Conservation (phyloP, 2,888 invertebrate genomes). For the Chrysolina americana region DNA sequence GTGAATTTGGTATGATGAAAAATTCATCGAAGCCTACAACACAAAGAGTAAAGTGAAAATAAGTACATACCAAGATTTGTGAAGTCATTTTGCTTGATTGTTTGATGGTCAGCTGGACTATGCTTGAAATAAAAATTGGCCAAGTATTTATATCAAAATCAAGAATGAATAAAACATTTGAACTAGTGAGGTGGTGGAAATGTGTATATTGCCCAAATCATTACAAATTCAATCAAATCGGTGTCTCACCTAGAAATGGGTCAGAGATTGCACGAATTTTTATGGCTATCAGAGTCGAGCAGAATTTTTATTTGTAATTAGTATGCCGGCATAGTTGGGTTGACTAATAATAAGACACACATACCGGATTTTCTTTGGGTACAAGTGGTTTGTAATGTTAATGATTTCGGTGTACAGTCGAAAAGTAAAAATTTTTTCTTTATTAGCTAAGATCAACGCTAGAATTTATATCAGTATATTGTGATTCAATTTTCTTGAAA, state of each 20-base stretch:
- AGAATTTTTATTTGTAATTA: constrained; percentile 41
- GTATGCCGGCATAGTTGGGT: constrained; percentile 13
- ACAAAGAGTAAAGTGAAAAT: too few relatives aligned
- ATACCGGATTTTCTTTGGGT: constrained; percentile 2
- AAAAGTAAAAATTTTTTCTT: too few relatives aligned
- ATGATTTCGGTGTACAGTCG: neutral
- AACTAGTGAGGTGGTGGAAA: constrained; percentile 13
- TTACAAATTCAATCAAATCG: constrained; percentile 11
- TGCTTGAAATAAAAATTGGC: constrained; percentile 37
- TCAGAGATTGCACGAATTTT: constrained; percentile 29
- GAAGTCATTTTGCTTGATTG: constrained; percentile 52
- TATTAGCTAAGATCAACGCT: too few relatives aligned
- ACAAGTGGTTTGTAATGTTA: neutral
- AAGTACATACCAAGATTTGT: constrained; percentile 50
- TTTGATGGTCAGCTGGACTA: constrained; percentile 48
- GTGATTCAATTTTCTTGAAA: too few relatives aligned
- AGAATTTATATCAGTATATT: too few relatives aligned
- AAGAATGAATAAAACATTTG: constrained; percentile 17
- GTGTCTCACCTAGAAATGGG: constrained; percentile 15
- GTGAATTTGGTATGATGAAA: too few relatives aligned
- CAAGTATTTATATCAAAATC: constrained; percentile 45
- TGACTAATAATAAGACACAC: constrained; percentile 14
- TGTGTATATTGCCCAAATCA: constrained; percentile 24
- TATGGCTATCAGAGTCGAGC: constrained; percentile 26
- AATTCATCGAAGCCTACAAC: too few relatives aligned